phyloP scores from a whole-genome alignment of 2,113 vertebrate genomes.

The Labrus mixtus region DNA sequence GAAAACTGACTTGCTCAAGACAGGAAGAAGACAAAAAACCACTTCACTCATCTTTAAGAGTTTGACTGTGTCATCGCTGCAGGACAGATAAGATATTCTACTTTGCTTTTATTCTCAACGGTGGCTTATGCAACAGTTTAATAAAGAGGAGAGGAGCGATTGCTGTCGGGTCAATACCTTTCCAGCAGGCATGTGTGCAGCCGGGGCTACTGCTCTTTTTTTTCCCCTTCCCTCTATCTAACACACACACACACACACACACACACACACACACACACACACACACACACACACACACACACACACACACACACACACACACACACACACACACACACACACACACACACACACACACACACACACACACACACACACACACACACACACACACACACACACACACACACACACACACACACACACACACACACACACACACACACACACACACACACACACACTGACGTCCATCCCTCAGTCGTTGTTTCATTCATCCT shows the following conservation, averaged over 20 bases:
- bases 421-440: background rate
- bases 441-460: too few relatives aligned
- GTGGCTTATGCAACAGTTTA: constrained; percentile 62
- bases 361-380: background rate
- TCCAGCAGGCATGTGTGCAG: constrained; percentile 46
- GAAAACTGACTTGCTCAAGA: background rate
- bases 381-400: background rate
- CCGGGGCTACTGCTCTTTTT: constrained; percentile 32
- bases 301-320: too few relatives aligned
- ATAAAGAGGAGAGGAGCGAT: constrained; percentile 26
- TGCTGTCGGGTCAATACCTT: constrained; percentile 40
- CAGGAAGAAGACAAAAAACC: background rate
- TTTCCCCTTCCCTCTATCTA: background rate
- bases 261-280: too few relatives aligned
- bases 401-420: background rate
- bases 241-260: background rate
- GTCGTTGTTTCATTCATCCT: constrained; percentile 57
- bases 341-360: too few relatives aligned
- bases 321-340: too few relatives aligned
- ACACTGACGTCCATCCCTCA: constrained; percentile 4
- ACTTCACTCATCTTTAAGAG: constrained; percentile 3
- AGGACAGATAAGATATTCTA: constrained; percentile 38
- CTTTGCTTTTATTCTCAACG: constrained; percentile 32
- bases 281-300: too few relatives aligned
- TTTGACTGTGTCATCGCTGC: constrained; percentile 20